phyloP scores from a whole-genome alignment of 2,888 invertebrate genomes.

The Ophraella communa region DNA sequence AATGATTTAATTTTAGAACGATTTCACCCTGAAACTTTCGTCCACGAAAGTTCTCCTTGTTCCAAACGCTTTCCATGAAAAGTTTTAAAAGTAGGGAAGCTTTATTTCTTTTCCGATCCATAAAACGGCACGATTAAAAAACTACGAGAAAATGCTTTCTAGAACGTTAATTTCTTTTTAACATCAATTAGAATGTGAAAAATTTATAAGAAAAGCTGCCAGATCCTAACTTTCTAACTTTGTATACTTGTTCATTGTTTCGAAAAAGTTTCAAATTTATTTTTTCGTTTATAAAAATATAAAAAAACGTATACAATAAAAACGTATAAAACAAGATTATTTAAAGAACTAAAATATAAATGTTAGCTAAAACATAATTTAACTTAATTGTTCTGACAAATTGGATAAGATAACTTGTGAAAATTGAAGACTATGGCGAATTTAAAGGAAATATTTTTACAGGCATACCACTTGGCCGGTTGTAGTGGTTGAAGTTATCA shows the following conservation, averaged over 20 bases:
- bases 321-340: too few species aligned
- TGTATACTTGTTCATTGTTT: neutral
- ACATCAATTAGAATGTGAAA: conserved; percentile 23
- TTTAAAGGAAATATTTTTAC: too few species aligned
- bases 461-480: too few species aligned
- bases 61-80: conserved; percentile 23
- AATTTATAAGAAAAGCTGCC: conserved; percentile 22
- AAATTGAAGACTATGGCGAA: too few species aligned
- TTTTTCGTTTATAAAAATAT: too few species aligned
- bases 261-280: neutral
- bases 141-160: conserved; percentile 25
- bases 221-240: conserved; percentile 9
- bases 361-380: too few species aligned
- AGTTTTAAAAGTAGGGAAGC: conserved; percentile 24
- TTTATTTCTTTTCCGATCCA: conserved; percentile 34
- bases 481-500: too few species aligned
- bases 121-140: conserved; percentile 31
- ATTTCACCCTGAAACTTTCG: neutral
- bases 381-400: too few species aligned
- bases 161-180: conserved; percentile 27
- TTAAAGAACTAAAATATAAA: too few species aligned
- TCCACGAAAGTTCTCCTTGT: neutral
- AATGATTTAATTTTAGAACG: neutral
- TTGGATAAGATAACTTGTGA: too few species aligned
- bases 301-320: too few species aligned